Conservation (phyloP, 1,140 invertebrate species). For the Drosophila baimaii region DNA sequence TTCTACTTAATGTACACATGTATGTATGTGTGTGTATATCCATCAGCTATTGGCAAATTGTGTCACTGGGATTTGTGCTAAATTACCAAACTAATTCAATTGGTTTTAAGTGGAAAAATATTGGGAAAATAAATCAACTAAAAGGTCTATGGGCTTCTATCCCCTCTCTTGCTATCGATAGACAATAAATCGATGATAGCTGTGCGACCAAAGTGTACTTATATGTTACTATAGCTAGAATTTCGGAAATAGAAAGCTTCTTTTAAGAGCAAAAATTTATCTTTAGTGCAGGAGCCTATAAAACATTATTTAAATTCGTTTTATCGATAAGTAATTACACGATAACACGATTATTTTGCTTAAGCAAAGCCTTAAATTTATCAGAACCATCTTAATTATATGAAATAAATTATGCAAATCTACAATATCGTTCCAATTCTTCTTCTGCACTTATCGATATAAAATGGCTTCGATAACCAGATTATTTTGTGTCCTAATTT, state of each 20-base stretch:
- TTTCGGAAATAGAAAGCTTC: too few relatives aligned
- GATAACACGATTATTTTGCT: not conserved
- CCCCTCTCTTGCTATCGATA: too few relatives aligned
- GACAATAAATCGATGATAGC: not conserved
- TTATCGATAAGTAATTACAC: not conserved
- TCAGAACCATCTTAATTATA: too few relatives aligned
- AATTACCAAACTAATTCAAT: conserved; percentile 9
- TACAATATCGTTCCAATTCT: too few relatives aligned
- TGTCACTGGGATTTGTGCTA: conserved; percentile 4
- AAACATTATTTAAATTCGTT: too few relatives aligned
- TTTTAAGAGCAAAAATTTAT: not conserved
- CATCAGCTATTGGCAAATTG: not conserved
- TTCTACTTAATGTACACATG: not conserved
- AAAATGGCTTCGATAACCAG: too few relatives aligned
- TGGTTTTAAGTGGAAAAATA: conserved; percentile 1
- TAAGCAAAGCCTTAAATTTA: too few relatives aligned
- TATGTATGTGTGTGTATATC: not conserved
- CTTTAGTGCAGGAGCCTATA: not conserved
- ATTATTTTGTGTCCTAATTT: too few relatives aligned
- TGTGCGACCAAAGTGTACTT: too few relatives aligned
- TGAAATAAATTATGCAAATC: too few relatives aligned
- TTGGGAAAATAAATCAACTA: not conserved
- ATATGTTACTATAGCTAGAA: too few relatives aligned
- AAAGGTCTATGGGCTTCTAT: not conserved
- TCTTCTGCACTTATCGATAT: too few relatives aligned